Percentiles rank a stretch among this genome's conserved stretches.
Evolutionary conservation across 1,140 invertebrate genomes (phyloP).

Genomic region (Dinoponera quadriceps): DNA sequence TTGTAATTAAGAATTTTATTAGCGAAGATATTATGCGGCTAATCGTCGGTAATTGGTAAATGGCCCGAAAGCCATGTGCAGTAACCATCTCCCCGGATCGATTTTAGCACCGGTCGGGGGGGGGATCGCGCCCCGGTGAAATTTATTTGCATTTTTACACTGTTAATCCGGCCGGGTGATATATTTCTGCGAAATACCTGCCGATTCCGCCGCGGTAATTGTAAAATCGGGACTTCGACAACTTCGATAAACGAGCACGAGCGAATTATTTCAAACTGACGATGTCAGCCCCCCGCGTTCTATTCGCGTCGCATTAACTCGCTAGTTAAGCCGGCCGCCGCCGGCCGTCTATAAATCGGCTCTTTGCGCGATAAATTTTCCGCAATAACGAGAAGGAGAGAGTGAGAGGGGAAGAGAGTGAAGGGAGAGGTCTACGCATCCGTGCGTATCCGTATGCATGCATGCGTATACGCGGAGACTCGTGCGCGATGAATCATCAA

Average conservation of each 20-base stretch:
- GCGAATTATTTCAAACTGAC: slow-evolving; percentile 16
- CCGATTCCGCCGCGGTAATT: slow-evolving; percentile 2
- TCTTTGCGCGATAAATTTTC: slow-evolving; percentile 12
- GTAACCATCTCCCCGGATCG: slow-evolving; percentile 54
- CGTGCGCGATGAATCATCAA: slow-evolving; percentile 11
- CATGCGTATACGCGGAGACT: background rate
- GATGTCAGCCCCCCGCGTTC: background rate
- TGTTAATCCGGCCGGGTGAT: slow-evolving; percentile 45
- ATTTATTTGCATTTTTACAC: slow-evolving; percentile 62
- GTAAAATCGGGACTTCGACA: slow-evolving; percentile 27
- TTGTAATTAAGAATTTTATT: slow-evolving; percentile 69
- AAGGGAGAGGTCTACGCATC: too few species aligned
- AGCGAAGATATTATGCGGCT: slow-evolving; percentile 67
- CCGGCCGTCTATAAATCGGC: slow-evolving; percentile 7
- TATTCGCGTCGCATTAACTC: slow-evolving; percentile 21
- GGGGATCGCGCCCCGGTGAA: slow-evolving; percentile 27
- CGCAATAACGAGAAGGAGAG: background rate
- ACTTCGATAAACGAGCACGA: slow-evolving; percentile 4
- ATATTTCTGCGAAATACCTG: slow-evolving; percentile 20
- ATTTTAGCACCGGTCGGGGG: slow-evolving; percentile 43
- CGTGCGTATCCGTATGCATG: background rate
- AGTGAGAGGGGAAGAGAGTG: too few species aligned
- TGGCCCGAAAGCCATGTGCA: slow-evolving; percentile 64
- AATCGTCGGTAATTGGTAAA: slow-evolving; percentile 68
- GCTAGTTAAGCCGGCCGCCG: background rate